Evolutionary conservation across 2,797 vertebrate genomes (phyloP), one percentile per base, ranked within the genome.

Genomic region (Acipenser transmontanus): DNA sequence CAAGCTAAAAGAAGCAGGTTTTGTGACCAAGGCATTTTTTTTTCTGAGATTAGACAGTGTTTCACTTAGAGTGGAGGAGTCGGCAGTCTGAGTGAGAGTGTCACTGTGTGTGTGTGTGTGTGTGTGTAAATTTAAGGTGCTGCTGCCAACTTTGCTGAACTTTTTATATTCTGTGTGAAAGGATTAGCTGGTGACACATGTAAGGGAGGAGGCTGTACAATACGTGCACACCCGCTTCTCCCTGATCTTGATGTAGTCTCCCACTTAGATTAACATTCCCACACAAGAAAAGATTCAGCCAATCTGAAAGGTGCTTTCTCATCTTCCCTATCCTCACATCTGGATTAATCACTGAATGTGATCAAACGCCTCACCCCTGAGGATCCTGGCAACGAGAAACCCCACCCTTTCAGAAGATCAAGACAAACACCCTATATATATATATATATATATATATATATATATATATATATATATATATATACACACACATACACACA

Each of bases 131-230:
- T 7, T 13, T 57, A n/a, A 11, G 9, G 14, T n/a, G 54, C 54
- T 2, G 54, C 54, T 57, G 54, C 6, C 6, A 9, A 57, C 54
- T 57, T 57, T 57, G 12, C 9, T 57, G 54, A 57, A 57, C 54
- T 57, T 57, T 13, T 57, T 57, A 57, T 57, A 57, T 57, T 57
- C 54, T 52, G 8, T 57, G 12, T 57, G 54, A 11, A n/a, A 57
- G 54, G 14, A 57, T 57, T 13, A 57, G 54, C 54, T n/a, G 14
- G 12, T 57, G 54, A 57, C 54, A 57, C 54, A 57, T 57, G 9
- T 57, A 57, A 57, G 54, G 54, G 54, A 57, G 54, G 54, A 57
- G 54, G 54, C 54, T 57, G 54, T 7, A 57, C 12, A 5, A 3
- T 52, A 52, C 9, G 54, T 13, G 12, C 54, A 57, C 54, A 57